Evolutionary conservation across 2,797 vertebrate genomes (phyloP).

Genomic region (Menidia menidia): DNA sequence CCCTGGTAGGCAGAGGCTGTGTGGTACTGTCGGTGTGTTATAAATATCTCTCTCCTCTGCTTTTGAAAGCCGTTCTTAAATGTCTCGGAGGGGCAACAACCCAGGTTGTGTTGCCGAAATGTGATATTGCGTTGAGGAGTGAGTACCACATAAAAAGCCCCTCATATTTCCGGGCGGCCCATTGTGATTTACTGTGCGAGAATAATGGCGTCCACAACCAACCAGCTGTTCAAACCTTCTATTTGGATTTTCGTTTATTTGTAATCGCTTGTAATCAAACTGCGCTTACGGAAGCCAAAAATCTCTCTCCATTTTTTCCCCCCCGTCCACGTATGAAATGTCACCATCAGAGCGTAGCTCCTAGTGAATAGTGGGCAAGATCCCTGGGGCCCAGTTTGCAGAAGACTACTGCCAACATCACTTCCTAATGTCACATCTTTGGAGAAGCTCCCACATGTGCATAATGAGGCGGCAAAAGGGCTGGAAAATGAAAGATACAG

Average conservation of each 20-base stretch:
- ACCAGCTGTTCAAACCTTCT: conserved; percentile 1
- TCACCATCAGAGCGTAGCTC: conserved; percentile 8
- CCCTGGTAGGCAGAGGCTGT: not conserved
- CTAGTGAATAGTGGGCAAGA: conserved; percentile 3
- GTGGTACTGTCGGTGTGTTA: not conserved
- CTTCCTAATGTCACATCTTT: conserved; percentile 20
- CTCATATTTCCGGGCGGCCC: not conserved
- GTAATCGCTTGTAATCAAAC: not conserved
- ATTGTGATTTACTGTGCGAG: not conserved
- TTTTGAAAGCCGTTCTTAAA: not conserved
- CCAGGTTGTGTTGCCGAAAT: not conserved
- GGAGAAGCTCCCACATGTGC: conserved; percentile 19
- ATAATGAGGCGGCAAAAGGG: conserved; percentile 23
- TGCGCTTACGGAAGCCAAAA: not conserved
- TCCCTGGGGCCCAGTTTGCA: conserved; percentile 2
- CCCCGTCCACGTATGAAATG: conserved; percentile 10
- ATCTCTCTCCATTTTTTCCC: conserved; percentile 6
- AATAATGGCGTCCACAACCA: not conserved
- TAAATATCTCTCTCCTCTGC: not conserved
- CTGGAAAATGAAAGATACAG: not conserved
- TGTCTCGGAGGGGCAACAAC: not conserved
- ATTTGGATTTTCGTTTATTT: conserved; percentile 17
- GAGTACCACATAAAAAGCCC: not conserved
- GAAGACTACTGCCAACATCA: not conserved
- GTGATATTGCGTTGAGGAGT: not conserved